These are phyloP conservation scores for Eupithecia insigniata DNA, from an alignment of 2,888 invertebrate genomes.

Conservation along the genomic window DNA sequence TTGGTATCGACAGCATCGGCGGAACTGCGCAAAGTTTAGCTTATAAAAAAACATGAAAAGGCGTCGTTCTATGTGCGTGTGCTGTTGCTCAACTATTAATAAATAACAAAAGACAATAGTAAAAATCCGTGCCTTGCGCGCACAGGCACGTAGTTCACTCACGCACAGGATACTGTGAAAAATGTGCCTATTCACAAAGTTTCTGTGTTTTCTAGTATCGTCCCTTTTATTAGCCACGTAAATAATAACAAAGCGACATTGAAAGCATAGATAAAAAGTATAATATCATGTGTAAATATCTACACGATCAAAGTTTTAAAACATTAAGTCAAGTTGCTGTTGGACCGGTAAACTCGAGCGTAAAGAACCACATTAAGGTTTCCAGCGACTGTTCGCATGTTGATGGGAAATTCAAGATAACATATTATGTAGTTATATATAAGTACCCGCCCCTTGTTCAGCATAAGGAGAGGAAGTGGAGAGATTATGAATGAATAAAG, in stretches of 20 bases:
- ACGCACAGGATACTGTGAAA: constrained; percentile 57
- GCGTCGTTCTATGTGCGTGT: constrained; percentile 36
- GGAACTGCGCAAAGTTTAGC: constrained; percentile 86
- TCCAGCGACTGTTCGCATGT: constrained; percentile 40
- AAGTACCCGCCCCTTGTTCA: constrained; percentile 36
- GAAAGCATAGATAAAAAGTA: not conserved
- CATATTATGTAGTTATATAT: constrained; percentile 41
- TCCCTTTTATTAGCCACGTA: constrained; percentile 44
- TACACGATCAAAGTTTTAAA: constrained; percentile 35
- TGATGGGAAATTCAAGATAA: constrained; percentile 44
- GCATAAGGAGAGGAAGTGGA: constrained; percentile 47
- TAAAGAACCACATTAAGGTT: constrained; percentile 44
- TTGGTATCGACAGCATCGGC: constrained; percentile 96
- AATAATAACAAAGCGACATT: constrained; percentile 40
- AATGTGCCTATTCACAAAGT: constrained; percentile 56
- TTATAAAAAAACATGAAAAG: constrained; percentile 41
- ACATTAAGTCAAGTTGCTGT: constrained; percentile 36
- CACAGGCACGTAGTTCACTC: constrained; percentile 55
- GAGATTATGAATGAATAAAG: constrained; percentile 56
- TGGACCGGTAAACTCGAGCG: constrained; percentile 36
- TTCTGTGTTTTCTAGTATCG: constrained; percentile 43
- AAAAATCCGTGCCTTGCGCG: constrained; percentile 57
- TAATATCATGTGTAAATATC: constrained; percentile 31
- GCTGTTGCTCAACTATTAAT: constrained; percentile 43
- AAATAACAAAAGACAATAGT: constrained; percentile 50